These are phyloP conservation scores for Acronicta alni DNA, from an alignment of 2,888 invertebrate genomes.

Conservation along the genomic window DNA sequence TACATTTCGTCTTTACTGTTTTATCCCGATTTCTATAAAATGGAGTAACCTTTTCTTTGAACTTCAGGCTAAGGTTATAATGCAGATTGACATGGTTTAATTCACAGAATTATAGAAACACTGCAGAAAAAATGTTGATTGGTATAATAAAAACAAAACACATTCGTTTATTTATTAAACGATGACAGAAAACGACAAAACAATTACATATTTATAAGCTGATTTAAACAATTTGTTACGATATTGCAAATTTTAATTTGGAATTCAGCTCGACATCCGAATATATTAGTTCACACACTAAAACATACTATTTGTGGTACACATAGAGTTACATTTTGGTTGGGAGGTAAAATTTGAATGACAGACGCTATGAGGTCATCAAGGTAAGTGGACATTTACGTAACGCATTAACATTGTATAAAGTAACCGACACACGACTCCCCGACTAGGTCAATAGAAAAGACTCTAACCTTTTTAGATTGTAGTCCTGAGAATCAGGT, in stretches of 20 bases:
- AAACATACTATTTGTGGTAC: neutral
- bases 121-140: too few relatives aligned
- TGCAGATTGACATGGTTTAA: too few relatives aligned
- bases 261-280: slow-evolving; percentile 31
- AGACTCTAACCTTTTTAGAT: slow-evolving; percentile 10
- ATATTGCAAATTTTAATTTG: slow-evolving; percentile 22
- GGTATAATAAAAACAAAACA: too few relatives aligned
- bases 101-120: too few relatives aligned
- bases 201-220: slow-evolving; percentile 11
- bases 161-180: slow-evolving; percentile 2
- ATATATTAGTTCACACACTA: slow-evolving; percentile 2
- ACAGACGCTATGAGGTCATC: slow-evolving; percentile 68
- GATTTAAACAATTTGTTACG: slow-evolving; percentile 35
- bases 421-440: slow-evolving; percentile 50
- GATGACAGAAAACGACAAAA: slow-evolving; percentile 19
- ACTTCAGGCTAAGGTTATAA: too few relatives aligned
- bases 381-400: slow-evolving; percentile 60
- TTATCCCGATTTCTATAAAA: too few relatives aligned
- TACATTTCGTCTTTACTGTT: too few relatives aligned
- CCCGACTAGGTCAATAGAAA: slow-evolving; percentile 29
- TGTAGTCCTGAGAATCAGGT: slow-evolving; percentile 25
- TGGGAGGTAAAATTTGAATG: slow-evolving; percentile 26
- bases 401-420: slow-evolving; percentile 61
- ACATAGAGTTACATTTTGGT: slow-evolving; percentile 22
- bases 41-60: too few relatives aligned